phyloP scores from a whole-genome alignment of 64 coral and sea anemone species.

The Catalaphyllia jardinei region DNA sequence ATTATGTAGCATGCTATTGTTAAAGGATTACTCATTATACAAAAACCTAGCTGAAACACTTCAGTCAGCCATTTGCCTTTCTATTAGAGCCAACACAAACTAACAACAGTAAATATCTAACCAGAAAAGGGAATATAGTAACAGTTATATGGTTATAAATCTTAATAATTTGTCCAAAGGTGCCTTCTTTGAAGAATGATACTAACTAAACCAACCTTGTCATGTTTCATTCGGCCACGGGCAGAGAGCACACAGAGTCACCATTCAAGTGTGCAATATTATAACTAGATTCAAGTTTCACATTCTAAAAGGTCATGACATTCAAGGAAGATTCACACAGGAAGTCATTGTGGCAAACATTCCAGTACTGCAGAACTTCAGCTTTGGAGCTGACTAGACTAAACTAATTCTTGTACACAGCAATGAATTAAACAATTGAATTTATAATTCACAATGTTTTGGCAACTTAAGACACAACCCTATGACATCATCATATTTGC shows the following conservation, averaged over 20 bases:
- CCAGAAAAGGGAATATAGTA: no score
- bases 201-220: neutral
- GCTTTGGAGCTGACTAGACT: no score
- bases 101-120: no score
- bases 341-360: neutral
- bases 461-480: neutral
- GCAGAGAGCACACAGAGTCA: neutral
- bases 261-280: constrained; percentile 10
- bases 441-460: constrained; percentile 5
- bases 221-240: neutral
- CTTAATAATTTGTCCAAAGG: neutral
- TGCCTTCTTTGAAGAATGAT: neutral
- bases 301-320: constrained; percentile 42
- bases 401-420: no score
- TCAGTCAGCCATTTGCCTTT: no score
- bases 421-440: neutral
- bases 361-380: neutral
- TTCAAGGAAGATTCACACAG: constrained; percentile 7
- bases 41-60: no score
- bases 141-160: no score
- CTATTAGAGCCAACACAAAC: no score
- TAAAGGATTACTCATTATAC: no score
- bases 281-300: constrained; percentile 39
- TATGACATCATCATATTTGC: constrained; percentile 9
- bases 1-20: no score